These are phyloP conservation scores for Amiota communis DNA, from an alignment of 2,888 invertebrate genomes.

Conservation along the genomic window DNA sequence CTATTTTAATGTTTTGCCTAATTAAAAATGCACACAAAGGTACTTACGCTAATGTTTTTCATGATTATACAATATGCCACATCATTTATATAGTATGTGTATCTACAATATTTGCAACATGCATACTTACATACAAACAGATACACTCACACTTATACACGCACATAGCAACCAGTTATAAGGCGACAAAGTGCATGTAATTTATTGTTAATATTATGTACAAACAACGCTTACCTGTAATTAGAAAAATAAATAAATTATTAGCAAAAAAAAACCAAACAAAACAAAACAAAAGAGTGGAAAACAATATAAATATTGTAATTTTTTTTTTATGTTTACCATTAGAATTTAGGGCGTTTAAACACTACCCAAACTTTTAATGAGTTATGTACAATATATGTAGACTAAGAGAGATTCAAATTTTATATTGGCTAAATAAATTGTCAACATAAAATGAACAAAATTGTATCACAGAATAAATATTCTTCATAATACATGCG, in stretches of 20 bases:
- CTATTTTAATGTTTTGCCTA: constrained; percentile 40
- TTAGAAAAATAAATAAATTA: constrained; percentile 56
- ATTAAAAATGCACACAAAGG: constrained; percentile 58
- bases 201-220: constrained; percentile 32
- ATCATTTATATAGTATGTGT: constrained; percentile 35
- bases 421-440: too few relatives aligned
- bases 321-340: too few relatives aligned
- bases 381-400: too few relatives aligned
- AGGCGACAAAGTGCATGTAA: constrained; percentile 29
- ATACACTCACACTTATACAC: too few relatives aligned
- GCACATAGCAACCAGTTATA: background rate
- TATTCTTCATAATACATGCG: too few relatives aligned
- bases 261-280: constrained; percentile 25
- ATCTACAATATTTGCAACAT: constrained; percentile 20
- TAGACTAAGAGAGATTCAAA: too few relatives aligned
- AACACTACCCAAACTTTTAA: too few relatives aligned
- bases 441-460: too few relatives aligned
- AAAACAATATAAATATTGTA: too few relatives aligned
- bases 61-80: constrained; percentile 31
- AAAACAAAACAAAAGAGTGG: background rate
- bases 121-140: background rate
- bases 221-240: constrained; percentile 59
- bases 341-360: too few relatives aligned
- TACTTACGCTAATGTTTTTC: constrained; percentile 54
- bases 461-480: too few relatives aligned